A percentile compares a stretch with the other conserved stretches of the same genome.
phyloP scores from a whole-genome alignment of 2,113 vertebrate species.

The Pseudopipra pipra region DNA sequence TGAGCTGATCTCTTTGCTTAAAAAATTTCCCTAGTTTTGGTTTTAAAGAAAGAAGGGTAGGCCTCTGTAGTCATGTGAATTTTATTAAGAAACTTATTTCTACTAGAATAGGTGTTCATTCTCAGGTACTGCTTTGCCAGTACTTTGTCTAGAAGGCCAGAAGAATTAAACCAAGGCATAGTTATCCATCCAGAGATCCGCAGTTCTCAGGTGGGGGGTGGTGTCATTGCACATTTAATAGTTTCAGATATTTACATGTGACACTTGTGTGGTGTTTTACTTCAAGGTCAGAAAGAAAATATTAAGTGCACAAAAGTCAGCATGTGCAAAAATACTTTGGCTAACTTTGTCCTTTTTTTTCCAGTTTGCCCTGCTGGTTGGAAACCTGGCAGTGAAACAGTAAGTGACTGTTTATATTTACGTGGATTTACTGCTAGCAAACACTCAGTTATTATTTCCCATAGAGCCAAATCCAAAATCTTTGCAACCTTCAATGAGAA shows the following conservation, averaged over 20 bases:
- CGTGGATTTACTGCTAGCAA: background rate
- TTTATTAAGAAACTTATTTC: background rate
- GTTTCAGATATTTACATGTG: background rate
- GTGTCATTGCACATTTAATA: background rate
- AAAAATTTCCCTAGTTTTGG: background rate
- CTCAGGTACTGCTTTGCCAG: background rate
- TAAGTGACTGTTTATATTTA: constrained; percentile 74
- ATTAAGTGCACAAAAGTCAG: background rate
- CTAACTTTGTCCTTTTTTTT: background rate
- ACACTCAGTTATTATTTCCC: background rate
- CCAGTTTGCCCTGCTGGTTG: constrained; percentile 96
- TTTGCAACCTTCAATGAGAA: background rate
- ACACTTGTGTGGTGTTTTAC: background rate
- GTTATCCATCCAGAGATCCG: background rate
- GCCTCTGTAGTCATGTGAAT: background rate
- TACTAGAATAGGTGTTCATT: background rate
- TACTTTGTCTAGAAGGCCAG: background rate
- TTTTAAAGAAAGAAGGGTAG: background rate
- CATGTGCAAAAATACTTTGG: background rate
- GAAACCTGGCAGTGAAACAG: constrained; percentile 97
- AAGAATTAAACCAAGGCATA: background rate
- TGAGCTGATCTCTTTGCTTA: background rate
- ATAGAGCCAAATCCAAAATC: background rate
- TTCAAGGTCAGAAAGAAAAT: background rate
- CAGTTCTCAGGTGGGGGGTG: background rate